Conservation (phyloP, 2,888 invertebrate species). For the Watsonalla cultraria region DNA sequence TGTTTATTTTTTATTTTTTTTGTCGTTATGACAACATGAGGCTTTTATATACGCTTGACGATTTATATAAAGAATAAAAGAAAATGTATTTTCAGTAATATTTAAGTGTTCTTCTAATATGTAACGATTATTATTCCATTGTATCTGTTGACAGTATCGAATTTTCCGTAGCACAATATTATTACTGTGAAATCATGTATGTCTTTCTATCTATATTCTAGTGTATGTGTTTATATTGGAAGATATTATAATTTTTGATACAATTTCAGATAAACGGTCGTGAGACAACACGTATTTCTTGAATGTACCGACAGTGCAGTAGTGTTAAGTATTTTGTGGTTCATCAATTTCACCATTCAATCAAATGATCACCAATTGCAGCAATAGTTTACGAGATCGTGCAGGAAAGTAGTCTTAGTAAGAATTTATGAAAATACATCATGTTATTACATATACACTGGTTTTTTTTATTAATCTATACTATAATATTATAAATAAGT, state of each 20-base stretch:
- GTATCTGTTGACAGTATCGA: neutral
- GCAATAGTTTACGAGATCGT: neutral
- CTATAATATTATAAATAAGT: neutral
- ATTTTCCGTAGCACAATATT: neutral
- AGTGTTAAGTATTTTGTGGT: neutral
- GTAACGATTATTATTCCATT: neutral
- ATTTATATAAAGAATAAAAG: neutral
- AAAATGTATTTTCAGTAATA: neutral
- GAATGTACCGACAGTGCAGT: neutral
- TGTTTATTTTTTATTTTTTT: neutral
- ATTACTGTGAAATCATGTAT: neutral
- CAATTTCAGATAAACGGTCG: neutral
- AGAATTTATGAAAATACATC: slow-evolving; percentile 1
- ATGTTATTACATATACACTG: neutral
- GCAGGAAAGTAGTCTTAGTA: neutral
- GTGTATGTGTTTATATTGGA: neutral
- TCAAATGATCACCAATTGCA: neutral
- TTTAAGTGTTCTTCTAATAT: neutral
- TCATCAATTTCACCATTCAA: neutral
- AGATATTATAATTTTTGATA: neutral
- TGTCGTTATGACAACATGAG: neutral
- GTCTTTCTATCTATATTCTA: no score
- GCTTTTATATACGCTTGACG: neutral
- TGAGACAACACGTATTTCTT: slow-evolving; percentile 1
- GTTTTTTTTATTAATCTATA: neutral